A percentile compares a stretch with the other conserved stretches of the same genome.
These are phyloP conservation scores for Hapalemur alaotrensis DNA, from an alignment of 2,797 vertebrate genomes.

Conservation along the genomic window DNA sequence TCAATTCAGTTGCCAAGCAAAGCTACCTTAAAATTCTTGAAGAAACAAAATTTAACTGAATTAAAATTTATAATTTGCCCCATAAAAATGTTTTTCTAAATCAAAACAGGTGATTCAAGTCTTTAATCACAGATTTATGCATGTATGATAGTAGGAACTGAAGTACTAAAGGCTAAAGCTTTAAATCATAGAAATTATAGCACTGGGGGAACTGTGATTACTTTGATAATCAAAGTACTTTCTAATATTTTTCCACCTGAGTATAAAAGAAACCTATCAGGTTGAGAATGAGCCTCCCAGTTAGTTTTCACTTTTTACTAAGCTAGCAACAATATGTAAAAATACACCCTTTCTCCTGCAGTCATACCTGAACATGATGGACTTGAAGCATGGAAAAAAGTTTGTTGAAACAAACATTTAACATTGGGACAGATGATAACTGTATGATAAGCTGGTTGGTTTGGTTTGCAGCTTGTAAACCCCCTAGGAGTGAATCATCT, in stretches of 20 bases:
- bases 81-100: background rate
- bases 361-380: constrained; percentile 96
- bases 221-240: background rate
- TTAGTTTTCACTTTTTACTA: background rate
- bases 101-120: background rate
- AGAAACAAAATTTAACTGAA: constrained; percentile 31
- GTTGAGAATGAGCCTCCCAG: background rate
- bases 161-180: background rate
- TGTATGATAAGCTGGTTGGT: constrained; percentile 89
- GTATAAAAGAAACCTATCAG: background rate
- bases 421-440: constrained; percentile 95
- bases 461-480: constrained; percentile 91
- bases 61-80: constrained; percentile 27
- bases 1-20: background rate
- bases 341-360: constrained; percentile 28
- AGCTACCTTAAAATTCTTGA: background rate
- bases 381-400: constrained; percentile 99
- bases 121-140: background rate
- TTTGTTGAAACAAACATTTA: constrained; percentile 98
- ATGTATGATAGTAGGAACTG: background rate
- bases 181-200: constrained; percentile 20
- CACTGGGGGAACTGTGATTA: background rate
- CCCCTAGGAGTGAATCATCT: constrained; percentile 95
- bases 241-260: background rate
- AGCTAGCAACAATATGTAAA: background rate